phyloP scores from a whole-genome alignment of 2,888 invertebrate genomes.

The Drosophila falleni region DNA sequence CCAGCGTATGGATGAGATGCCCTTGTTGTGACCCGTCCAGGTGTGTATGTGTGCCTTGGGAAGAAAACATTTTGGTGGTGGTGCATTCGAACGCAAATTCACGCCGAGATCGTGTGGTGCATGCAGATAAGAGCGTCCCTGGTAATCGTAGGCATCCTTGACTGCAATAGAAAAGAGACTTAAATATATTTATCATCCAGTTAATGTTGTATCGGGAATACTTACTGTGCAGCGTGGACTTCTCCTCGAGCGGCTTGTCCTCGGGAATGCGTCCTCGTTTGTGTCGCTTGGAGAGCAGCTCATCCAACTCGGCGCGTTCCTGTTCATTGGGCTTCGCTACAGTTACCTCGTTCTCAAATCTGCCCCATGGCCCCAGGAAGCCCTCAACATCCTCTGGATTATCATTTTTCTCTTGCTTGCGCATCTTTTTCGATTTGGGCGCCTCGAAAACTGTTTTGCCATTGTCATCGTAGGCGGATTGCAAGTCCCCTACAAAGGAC shows the following conservation, averaged over 20 bases:
- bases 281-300: slow-evolving; percentile 95
- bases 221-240: slow-evolving; percentile 96
- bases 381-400: slow-evolving; percentile 97
- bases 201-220: slow-evolving; percentile 41
- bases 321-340: slow-evolving; percentile 96
- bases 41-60: slow-evolving; percentile 98
- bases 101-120: slow-evolving; percentile 97
- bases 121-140: slow-evolving; percentile 97
- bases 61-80: slow-evolving; percentile 97
- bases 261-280: slow-evolving; percentile 94
- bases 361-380: slow-evolving; percentile 99
- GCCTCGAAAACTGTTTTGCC: slow-evolving; percentile 96
- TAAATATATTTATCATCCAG: neutral
- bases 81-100: slow-evolving; percentile 93
- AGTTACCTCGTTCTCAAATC: slow-evolving; percentile 94
- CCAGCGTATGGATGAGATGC: slow-evolving; percentile 97
- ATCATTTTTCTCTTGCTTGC: slow-evolving; percentile 95
- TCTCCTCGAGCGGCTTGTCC: slow-evolving; percentile 97
- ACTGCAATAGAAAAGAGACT: slow-evolving; percentile 87
- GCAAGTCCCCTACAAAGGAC: slow-evolving; percentile 87
- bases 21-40: slow-evolving; percentile 99
- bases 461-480: slow-evolving; percentile 90
- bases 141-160: slow-evolving; percentile 97
- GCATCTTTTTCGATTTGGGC: slow-evolving; percentile 91
- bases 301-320: slow-evolving; percentile 97